These are phyloP conservation scores for Sprattus sprattus DNA, from an alignment of 2,113 vertebrate genomes.

Conservation along the genomic window DNA sequence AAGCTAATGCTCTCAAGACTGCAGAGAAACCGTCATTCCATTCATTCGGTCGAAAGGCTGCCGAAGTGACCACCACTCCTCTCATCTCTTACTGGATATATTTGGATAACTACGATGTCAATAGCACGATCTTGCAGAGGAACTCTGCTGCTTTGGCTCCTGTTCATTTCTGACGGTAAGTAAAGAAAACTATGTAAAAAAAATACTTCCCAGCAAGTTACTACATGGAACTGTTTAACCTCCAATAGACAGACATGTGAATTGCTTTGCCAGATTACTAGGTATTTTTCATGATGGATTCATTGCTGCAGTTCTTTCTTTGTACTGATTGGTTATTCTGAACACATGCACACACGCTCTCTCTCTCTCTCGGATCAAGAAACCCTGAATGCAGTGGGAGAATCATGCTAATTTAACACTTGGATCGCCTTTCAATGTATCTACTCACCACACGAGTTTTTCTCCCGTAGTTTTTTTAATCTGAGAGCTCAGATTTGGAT, in stretches of 20 bases:
- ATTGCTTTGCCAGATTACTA: background rate
- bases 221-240: background rate
- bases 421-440: background rate
- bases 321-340: conserved; percentile 52
- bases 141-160: conserved; percentile 63
- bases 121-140: conserved; percentile 60
- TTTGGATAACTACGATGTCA: conserved; percentile 71
- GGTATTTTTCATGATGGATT: conserved; percentile 36
- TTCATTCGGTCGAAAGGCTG: conserved; percentile 42
- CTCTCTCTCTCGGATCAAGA: background rate
- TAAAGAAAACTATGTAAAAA: background rate
- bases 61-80: conserved; percentile 43
- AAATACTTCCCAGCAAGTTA: conserved; percentile 2
- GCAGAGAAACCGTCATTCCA: conserved; percentile 4
- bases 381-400: conserved; percentile 1
- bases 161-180: conserved; percentile 69
- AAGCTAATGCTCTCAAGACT: conserved; percentile 19
- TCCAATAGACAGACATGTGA: background rate
- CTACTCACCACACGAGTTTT: background rate
- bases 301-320: conserved; percentile 50
- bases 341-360: conserved; percentile 8
- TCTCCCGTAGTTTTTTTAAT: background rate
- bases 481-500: background rate
- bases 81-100: conserved; percentile 56
- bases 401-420: conserved; percentile 19